Conservation (phyloP, 1,140 invertebrate genomes). For the Zaprionus capensis region DNA sequence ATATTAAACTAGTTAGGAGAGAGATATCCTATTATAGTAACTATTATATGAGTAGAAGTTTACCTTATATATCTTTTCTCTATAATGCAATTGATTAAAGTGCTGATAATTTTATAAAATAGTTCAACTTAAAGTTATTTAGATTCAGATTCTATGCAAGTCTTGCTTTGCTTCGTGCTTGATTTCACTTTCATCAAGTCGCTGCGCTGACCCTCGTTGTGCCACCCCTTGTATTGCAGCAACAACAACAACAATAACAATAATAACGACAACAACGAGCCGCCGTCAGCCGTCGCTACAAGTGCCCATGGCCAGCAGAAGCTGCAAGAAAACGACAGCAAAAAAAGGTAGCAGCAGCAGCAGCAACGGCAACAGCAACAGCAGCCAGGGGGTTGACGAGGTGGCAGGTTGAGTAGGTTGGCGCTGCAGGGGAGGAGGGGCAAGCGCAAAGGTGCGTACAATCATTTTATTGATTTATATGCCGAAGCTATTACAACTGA, state of each 20-base stretch:
- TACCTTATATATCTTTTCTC: no score
- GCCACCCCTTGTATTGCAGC: slow-evolving; percentile 61
- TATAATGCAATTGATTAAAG: no score
- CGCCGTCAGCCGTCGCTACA: slow-evolving; percentile 58
- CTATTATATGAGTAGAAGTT: no score
- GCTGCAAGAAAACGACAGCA: slow-evolving; percentile 57
- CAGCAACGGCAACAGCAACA: slow-evolving; percentile 13
- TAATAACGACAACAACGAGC: slow-evolving; percentile 24
- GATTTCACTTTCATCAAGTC: neutral
- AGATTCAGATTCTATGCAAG: no score
- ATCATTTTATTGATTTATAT: slow-evolving; percentile 84
- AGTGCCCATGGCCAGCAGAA: slow-evolving; percentile 55
- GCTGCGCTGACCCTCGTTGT: slow-evolving; percentile 38
- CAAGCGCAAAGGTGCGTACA: slow-evolving; percentile 78
- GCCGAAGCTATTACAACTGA: slow-evolving; percentile 84
- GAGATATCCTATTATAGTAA: no score
- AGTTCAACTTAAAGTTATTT: no score
- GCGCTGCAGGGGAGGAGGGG: slow-evolving; percentile 10
- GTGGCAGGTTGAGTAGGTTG: slow-evolving; percentile 1
- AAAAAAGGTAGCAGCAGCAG: slow-evolving; percentile 26
- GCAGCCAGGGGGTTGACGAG: slow-evolving; percentile 9
- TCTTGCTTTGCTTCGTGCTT: neutral
- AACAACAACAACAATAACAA: slow-evolving; percentile 43
- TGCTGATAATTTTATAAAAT: no score
- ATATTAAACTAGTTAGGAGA: no score